These are phyloP conservation scores for Dinoponera quadriceps DNA, from an alignment of 1,140 invertebrate species.

Conservation along the genomic window DNA sequence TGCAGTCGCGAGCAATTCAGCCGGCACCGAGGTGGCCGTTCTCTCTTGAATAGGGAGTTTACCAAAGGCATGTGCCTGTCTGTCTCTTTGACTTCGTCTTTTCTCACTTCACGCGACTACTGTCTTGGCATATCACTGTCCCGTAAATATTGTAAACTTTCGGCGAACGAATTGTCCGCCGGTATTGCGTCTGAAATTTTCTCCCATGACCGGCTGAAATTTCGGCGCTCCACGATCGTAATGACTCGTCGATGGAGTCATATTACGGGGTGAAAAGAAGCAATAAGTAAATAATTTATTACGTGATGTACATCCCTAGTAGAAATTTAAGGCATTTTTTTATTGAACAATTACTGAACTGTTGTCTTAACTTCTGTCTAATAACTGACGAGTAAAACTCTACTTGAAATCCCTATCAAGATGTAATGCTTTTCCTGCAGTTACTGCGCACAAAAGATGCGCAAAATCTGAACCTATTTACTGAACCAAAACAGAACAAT, in stretches of 20 bases:
- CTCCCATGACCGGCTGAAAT: neutral
- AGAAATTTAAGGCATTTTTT: too few species aligned
- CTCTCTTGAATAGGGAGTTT: slow-evolving; percentile 50
- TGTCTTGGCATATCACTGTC: slow-evolving; percentile 32
- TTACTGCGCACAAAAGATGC: too few species aligned
- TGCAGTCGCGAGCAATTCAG: slow-evolving; percentile 78
- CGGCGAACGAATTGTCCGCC: slow-evolving; percentile 25
- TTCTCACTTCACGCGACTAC: slow-evolving; percentile 12
- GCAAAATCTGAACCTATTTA: too few species aligned
- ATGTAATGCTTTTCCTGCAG: too few species aligned
- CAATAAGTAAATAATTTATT: neutral
- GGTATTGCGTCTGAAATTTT: slow-evolving; percentile 15
- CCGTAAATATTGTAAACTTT: slow-evolving; percentile 42
- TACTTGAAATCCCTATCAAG: too few species aligned
- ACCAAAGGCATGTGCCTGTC: slow-evolving; percentile 1
- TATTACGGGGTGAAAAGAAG: neutral
- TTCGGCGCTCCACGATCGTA: slow-evolving; percentile 31
- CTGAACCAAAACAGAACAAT: too few species aligned
- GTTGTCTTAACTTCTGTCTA: too few species aligned
- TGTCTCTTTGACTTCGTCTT: slow-evolving; percentile 24
- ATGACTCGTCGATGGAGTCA: neutral
- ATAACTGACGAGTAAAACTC: too few species aligned
- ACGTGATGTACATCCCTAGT: neutral
- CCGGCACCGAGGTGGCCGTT: slow-evolving; percentile 11
- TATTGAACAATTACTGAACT: too few species aligned